phyloP scores from a whole-genome alignment of 30 jellyfish, hydroid and myxozoan species.

The Pseudorhiza aurosa region DNA sequence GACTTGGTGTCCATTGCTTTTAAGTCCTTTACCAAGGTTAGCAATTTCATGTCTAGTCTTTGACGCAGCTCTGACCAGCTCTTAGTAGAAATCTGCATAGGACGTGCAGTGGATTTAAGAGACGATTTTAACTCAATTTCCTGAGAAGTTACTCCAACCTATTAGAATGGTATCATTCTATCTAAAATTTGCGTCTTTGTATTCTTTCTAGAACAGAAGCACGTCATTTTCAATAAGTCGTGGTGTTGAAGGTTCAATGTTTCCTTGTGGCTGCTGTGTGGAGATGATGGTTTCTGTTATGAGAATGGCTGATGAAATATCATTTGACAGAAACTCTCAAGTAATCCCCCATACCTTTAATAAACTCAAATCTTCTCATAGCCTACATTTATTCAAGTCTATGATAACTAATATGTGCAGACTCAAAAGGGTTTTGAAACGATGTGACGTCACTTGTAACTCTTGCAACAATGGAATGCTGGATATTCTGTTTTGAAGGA shows the following conservation, averaged over 20 bases:
- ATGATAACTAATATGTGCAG: too few relatives aligned
- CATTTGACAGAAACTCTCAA: slow-evolving; percentile 44
- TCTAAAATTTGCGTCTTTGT: too few relatives aligned
- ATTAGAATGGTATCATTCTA: too few relatives aligned
- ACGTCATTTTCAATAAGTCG: background rate
- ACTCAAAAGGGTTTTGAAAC: too few relatives aligned
- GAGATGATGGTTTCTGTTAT: slow-evolving; percentile 55
- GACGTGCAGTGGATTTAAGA: too few relatives aligned
- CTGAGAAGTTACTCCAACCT: too few relatives aligned
- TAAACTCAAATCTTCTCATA: background rate
- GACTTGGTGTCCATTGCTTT: slow-evolving; percentile 30
- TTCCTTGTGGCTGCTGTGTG: slow-evolving; percentile 71
- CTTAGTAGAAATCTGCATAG: too few relatives aligned
- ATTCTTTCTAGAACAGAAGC: background rate
- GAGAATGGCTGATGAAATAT: slow-evolving; percentile 49
- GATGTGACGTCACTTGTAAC: too few relatives aligned
- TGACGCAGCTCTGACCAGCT: too few relatives aligned
- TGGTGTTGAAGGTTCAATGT: background rate
- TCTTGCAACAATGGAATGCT: background rate
- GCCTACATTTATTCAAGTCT: background rate
- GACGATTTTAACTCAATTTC: too few relatives aligned
- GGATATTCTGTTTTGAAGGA: too few relatives aligned
- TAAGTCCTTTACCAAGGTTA: background rate
- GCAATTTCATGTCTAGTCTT: background rate
- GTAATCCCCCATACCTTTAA: background rate